Conservation (phyloP, 2,113 vertebrate genomes). For the Clarias batrachus region DNA sequence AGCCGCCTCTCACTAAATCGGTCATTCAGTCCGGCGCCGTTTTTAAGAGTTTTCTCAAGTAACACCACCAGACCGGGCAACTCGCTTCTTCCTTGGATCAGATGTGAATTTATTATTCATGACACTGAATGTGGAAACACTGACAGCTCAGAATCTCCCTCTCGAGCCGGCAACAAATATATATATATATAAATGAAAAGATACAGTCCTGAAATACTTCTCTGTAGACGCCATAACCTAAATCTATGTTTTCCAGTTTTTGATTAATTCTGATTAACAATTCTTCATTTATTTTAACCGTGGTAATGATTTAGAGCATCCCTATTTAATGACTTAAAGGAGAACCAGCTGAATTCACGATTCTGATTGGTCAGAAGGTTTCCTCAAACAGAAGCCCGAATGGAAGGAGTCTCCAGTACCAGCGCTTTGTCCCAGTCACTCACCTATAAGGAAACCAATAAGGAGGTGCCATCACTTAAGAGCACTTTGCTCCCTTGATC, state of each 20-base stretch:
- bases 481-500: neutral
- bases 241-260: neutral
- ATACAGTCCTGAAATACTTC: neutral
- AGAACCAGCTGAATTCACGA: neutral
- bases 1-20: neutral
- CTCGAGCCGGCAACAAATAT: neutral
- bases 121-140: conserved; percentile 4
- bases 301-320: neutral
- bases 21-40: neutral
- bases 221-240: neutral
- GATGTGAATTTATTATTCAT: conserved; percentile 18
- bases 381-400: neutral
- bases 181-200: neutral
- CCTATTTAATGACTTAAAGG: neutral
- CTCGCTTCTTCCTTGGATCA: neutral
- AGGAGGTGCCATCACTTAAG: neutral
- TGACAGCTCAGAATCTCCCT: neutral
- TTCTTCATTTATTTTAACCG: neutral
- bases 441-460: neutral
- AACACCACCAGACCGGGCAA: neutral
- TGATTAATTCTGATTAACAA: neutral
- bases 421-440: neutral
- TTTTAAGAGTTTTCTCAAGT: neutral
- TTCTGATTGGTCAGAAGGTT: neutral
- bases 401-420: neutral